These are phyloP conservation scores for Rhynchopsitta pachyrhyncha DNA, from an alignment of 2,113 vertebrate genomes.

Conservation along the genomic window DNA sequence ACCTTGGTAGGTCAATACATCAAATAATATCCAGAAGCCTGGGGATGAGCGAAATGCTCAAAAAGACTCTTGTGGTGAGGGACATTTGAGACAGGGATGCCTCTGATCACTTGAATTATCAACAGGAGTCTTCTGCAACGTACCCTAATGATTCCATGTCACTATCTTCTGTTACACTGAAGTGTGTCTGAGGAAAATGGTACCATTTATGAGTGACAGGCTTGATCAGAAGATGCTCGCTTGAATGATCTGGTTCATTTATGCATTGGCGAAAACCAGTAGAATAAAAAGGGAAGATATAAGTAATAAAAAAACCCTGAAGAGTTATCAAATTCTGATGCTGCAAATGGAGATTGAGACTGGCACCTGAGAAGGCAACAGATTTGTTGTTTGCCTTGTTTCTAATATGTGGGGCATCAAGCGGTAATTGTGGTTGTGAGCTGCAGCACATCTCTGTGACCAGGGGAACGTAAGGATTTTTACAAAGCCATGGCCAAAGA, in stretches of 20 bases:
- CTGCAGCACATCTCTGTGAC: background rate
- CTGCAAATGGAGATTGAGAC: background rate
- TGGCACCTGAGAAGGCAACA: background rate
- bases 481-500: background rate
- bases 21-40: background rate
- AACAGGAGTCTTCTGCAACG: background rate
- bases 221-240: background rate
- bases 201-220: background rate
- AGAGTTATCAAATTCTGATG: background rate
- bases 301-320: background rate
- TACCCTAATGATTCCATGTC: background rate
- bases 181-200: background rate
- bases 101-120: background rate
- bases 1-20: background rate
- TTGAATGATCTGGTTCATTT: background rate
- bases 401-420: background rate
- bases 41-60: background rate
- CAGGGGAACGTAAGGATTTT: background rate
- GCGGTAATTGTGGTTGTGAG: background rate
- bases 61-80: background rate
- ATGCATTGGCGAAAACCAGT: accelerated
- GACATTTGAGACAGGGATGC: background rate
- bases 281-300: background rate
- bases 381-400: background rate
- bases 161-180: background rate